Evolutionary conservation across 2,888 invertebrate genomes (phyloP), one percentile per base, ranked within the genome.

Genomic region (Ligdia adustata): DNA sequence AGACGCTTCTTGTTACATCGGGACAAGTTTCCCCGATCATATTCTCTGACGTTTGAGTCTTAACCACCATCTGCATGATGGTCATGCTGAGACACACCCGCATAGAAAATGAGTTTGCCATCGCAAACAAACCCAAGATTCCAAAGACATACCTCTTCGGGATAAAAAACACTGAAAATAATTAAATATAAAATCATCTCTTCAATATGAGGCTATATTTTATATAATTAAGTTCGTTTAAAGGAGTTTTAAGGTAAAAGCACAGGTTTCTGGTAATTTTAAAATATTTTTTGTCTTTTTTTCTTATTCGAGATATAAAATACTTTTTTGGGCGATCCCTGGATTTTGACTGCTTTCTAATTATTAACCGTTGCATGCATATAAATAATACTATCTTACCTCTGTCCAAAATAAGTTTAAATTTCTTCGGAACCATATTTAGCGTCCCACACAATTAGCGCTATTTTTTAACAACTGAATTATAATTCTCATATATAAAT

Each of bases 41-140:
- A 24, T 84, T 78, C 44, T 76, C 80, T 1, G 75, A 55, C 0
- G 76, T 39, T 1, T 76, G 68, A 0, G 74, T 59, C 2, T 80
- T 69, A 0, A 75, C 64, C 0, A 93, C 93, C 92, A 95, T 93
- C 60, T 93, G 92, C 1, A 94, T 94, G 20, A 95, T 94, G 1
- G 94, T 93, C 69, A 94, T 92, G 27, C 94, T 94, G 9, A 95
- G 87, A 52, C 93, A 93, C 1, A 94, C 93, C 12, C 95, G 86
- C 94, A 95, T 94, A 16, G 94, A 93, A 66, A 93, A 95, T 3
- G 94, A 93, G 69, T 94, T 94, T 16, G 93, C 91, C 45, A 95
- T 79, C 0, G 93, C 94, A 51, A 94, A 83, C 55, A 95, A 91
- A 4, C 94, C 94, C 92, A 95, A 91, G 4, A 94, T 74, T 44